phyloP scores from a whole-genome alignment of 2,797 vertebrate species.

The Pangasius krempfi region DNA sequence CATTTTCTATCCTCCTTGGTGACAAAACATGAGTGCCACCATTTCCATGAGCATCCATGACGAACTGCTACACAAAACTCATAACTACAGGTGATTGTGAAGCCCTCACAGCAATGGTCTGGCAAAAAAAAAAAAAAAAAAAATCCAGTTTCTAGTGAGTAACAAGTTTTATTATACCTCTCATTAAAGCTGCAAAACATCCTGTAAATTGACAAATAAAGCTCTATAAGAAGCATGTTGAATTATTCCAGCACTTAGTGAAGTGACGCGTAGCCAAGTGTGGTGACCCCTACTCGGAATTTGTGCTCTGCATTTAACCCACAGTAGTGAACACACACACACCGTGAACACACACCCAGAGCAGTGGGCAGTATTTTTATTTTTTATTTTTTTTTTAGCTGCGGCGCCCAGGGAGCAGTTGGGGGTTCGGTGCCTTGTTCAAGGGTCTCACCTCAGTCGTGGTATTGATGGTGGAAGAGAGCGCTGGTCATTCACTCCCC shows the following conservation, averaged over 20 bases:
- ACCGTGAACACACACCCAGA: too few relatives aligned
- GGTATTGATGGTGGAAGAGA: too few relatives aligned
- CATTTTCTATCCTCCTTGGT: not conserved
- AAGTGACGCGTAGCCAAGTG: too few relatives aligned
- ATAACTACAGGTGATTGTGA: not conserved
- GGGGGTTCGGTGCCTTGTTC: too few relatives aligned
- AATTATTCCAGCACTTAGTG: not conserved
- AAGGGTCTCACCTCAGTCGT: too few relatives aligned
- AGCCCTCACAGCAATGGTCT: not conserved
- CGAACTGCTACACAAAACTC: not conserved
- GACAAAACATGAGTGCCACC: not conserved
- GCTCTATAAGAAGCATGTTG: not conserved
- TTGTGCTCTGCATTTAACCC: too few relatives aligned
- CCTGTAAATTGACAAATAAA: not conserved
- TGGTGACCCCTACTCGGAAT: too few relatives aligned
- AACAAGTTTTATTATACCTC: not conserved
- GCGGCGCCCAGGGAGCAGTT: too few relatives aligned
- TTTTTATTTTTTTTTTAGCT: too few relatives aligned
- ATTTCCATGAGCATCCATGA: not conserved
- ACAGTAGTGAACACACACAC: too few relatives aligned
- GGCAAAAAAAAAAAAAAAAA: not conserved
- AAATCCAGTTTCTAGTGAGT: not conserved
- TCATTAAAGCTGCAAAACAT: not conserved
- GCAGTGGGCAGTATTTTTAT: too few relatives aligned
- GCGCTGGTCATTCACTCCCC: too few relatives aligned